phyloP scores from a whole-genome alignment of 2,888 invertebrate genomes.

The Lymantria dispar region DNA sequence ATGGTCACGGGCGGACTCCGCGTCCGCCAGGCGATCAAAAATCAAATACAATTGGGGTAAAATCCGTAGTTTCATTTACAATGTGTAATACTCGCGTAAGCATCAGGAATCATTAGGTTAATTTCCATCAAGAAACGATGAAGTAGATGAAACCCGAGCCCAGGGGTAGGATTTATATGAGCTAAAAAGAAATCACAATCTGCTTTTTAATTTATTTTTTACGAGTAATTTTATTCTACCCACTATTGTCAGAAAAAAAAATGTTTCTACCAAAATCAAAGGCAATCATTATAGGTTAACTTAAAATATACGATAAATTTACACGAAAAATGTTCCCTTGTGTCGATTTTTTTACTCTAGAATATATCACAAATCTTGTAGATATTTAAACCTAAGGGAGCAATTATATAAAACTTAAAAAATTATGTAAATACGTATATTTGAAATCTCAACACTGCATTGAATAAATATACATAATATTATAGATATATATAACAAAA shows the following conservation, averaged over 20 bases:
- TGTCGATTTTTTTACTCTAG: constrained; percentile 34
- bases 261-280: constrained; percentile 19
- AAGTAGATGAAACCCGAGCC: too few relatives aligned
- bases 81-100: too few relatives aligned
- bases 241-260: background rate
- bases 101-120: too few relatives aligned
- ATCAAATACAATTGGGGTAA: too few relatives aligned
- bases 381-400: constrained; percentile 76
- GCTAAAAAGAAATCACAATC: too few relatives aligned
- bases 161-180: too few relatives aligned
- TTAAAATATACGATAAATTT: constrained; percentile 23
- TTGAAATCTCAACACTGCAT: constrained; percentile 43
- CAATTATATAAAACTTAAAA: constrained; percentile 59
- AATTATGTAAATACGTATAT: constrained; percentile 52
- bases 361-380: constrained; percentile 54
- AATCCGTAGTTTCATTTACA: too few relatives aligned
- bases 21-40: too few relatives aligned
- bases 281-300: constrained; percentile 10
- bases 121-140: too few relatives aligned
- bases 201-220: too few relatives aligned
- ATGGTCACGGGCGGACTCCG: too few relatives aligned
- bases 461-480: constrained; percentile 16
- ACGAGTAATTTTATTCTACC: too few relatives aligned
- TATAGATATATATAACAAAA: constrained; percentile 12
- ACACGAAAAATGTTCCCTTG: constrained; percentile 32